Evolutionary conservation across 2,888 invertebrate species (phyloP).

Genomic region (Mythimna albipuncta): DNA sequence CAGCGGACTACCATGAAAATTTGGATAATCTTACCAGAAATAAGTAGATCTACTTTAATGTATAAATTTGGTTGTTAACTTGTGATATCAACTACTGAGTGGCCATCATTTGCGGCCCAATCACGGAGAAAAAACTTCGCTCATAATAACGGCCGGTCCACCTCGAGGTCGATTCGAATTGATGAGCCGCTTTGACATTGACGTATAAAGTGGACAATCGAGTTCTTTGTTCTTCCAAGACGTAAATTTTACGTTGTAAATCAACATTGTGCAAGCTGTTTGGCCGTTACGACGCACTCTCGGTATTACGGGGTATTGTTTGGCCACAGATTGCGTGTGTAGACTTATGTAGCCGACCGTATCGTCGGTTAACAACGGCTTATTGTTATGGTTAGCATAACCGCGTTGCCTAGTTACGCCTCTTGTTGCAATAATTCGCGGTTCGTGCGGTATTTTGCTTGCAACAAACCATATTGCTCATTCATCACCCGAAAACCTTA

Average conservation of each 20-base stretch:
- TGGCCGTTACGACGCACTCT: conserved; percentile 51
- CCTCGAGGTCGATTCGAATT: conserved; percentile 57
- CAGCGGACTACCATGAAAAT: no score
- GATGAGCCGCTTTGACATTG: conserved; percentile 64
- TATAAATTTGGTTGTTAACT: conserved; percentile 1
- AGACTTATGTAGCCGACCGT: conserved; percentile 69
- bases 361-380: conserved; percentile 72
- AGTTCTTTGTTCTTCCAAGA: conserved; percentile 60
- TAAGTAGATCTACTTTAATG: neutral
- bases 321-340: conserved; percentile 75
- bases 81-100: neutral
- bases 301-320: conserved; percentile 75
- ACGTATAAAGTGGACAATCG: conserved; percentile 63
- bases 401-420: conserved; percentile 81
- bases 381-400: conserved; percentile 83
- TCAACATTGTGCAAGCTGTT: conserved; percentile 66
- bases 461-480: conserved; percentile 45
- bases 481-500: conserved; percentile 30
- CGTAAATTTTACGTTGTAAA: conserved; percentile 61
- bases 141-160: conserved; percentile 44
- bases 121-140: conserved; percentile 27
- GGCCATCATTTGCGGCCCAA: conserved; percentile 5
- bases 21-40: neutral
- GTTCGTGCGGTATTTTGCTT: conserved; percentile 69
- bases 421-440: conserved; percentile 77